phyloP scores from a whole-genome alignment of 2,888 invertebrate species.

The Pharmacophagus antenor region DNA sequence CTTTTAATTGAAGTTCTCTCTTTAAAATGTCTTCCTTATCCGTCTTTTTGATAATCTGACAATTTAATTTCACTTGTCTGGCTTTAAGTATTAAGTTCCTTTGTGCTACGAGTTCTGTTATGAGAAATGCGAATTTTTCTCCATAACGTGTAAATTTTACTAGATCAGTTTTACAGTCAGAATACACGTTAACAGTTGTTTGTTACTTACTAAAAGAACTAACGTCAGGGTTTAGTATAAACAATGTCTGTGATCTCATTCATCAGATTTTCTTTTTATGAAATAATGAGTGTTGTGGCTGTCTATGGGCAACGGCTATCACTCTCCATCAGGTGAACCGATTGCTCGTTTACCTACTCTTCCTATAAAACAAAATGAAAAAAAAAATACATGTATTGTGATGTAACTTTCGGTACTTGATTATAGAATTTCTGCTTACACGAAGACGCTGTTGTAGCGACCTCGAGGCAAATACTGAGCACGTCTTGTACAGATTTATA shows the following conservation, averaged over 20 bases:
- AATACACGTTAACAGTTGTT: background rate
- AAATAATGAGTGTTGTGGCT: no score
- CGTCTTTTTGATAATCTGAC: background rate
- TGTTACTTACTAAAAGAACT: no score
- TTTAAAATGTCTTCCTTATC: background rate
- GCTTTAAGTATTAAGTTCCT: background rate
- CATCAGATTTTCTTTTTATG: no score
- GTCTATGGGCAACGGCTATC: no score
- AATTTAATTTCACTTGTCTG: background rate
- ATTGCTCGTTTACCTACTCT: no score
- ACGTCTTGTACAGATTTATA: constrained; percentile 9
- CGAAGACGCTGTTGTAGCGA: constrained; percentile 6
- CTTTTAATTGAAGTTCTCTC: background rate
- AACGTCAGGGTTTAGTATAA: no score
- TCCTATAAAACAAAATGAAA: background rate
- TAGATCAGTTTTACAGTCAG: background rate
- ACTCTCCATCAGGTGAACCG: no score
- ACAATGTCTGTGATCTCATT: no score
- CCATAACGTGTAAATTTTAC: background rate
- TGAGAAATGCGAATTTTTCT: background rate
- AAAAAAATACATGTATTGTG: background rate
- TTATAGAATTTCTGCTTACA: background rate
- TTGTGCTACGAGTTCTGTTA: background rate
- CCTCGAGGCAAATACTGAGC: constrained; percentile 6
- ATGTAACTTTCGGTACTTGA: background rate